A percentile compares a stretch with the other conserved stretches of the same genome.
Evolutionary conservation across 2,113 vertebrate species (phyloP).

Genomic region (Eonycteris spelaea): DNA sequence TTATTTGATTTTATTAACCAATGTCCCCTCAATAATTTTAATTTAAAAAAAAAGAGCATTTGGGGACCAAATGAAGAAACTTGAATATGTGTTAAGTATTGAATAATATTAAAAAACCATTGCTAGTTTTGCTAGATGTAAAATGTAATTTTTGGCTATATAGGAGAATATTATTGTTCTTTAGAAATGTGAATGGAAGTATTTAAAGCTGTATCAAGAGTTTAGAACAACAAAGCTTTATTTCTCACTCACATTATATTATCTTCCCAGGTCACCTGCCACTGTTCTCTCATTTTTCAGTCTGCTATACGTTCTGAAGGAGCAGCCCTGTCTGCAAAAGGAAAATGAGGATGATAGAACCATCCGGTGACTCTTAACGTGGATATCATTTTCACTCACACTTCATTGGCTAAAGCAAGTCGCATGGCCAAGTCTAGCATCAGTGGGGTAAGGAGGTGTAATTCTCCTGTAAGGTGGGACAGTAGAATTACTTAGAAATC

Average conservation of each 20-base stretch:
- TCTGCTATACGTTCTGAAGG: background rate
- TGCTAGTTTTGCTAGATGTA: background rate
- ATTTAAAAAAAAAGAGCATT: background rate
- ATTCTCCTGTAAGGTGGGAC: background rate
- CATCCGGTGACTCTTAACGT: background rate
- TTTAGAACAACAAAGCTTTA: background rate
- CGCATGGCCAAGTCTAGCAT: background rate
- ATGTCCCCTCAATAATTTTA: too few relatives aligned
- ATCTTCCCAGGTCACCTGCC: too few relatives aligned
- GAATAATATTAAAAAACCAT: background rate
- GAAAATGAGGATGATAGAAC: background rate
- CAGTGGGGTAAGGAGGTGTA: background rate
- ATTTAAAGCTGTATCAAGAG: background rate
- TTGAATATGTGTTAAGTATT: background rate
- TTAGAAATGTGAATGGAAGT: background rate
- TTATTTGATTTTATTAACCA: too few relatives aligned
- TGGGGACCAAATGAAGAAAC: background rate
- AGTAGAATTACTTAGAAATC: constrained; percentile 15
- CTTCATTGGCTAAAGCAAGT: background rate
- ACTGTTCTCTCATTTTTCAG: background rate
- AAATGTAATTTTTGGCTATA: background rate
- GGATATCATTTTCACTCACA: background rate
- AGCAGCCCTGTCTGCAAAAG: background rate
- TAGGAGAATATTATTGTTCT: background rate
- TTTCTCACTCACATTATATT: background rate